These are phyloP conservation scores for Muricea muricata DNA, from an alignment of 92 coral and sea anemone genomes.

Conservation along the genomic window DNA sequence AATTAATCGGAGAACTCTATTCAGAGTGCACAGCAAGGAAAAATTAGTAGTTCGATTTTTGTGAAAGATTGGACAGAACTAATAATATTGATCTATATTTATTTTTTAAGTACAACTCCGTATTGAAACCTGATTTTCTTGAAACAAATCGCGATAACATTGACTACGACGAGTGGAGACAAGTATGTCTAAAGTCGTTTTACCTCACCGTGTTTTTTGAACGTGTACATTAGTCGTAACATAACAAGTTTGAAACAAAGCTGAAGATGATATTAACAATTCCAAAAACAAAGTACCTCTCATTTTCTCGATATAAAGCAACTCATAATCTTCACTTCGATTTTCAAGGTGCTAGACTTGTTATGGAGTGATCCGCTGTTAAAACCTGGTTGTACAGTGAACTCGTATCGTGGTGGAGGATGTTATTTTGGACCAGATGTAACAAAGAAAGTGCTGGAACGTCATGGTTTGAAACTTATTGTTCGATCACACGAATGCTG, in stretches of 20 bases:
- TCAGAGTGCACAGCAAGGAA: no score
- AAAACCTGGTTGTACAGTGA: conserved; percentile 81
- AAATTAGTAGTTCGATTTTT: no score
- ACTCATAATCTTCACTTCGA: no score
- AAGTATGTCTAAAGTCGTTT: conserved; percentile 75
- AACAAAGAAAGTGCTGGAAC: conserved; percentile 78
- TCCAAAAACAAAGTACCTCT: no score
- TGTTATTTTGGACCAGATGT: conserved; percentile 99
- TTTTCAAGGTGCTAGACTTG: conserved; percentile 78
- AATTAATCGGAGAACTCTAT: no score
- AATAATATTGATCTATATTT: no score
- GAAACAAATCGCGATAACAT: conserved; percentile 71
- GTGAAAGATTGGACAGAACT: no score
- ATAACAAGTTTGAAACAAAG: no score
- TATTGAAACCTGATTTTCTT: conserved; percentile 82
- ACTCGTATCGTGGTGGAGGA: conserved; percentile 96
- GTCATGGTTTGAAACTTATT: conserved; percentile 80
- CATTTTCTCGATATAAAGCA: background rate
- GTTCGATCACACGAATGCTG: conserved; percentile 95
- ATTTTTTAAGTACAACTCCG: conserved; percentile 78
- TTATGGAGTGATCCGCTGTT: conserved; percentile 98
- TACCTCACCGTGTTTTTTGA: no score
- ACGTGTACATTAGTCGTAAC: background rate
- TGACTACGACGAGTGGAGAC: conserved; percentile 89
- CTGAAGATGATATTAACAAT: no score